phyloP scores from a whole-genome alignment of 1,140 invertebrate genomes.

The Globodera ellingtonae region DNA sequence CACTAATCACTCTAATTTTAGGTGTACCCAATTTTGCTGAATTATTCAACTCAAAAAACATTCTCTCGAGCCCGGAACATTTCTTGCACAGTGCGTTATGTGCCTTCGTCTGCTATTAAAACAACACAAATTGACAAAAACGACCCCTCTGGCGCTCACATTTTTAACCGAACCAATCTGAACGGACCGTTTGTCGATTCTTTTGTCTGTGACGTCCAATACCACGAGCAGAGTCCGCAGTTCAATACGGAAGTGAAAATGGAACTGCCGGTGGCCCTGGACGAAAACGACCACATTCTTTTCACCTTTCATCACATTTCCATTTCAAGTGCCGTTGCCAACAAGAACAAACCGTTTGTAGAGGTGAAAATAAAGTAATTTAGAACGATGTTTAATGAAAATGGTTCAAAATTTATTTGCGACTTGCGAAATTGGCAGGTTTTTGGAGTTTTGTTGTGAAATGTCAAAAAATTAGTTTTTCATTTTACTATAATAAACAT shows the following conservation, averaged over 20 bases:
- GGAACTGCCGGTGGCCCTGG: constrained; percentile 38
- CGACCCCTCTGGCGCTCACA: constrained; percentile 7
- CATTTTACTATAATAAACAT: constrained; percentile 1
- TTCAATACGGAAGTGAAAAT: constrained; percentile 51
- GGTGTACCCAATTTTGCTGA: constrained; percentile 45
- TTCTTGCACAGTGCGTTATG: constrained; percentile 31
- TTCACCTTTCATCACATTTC: constrained; percentile 50
- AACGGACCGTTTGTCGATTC: constrained; percentile 41
- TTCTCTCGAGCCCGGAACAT: constrained; percentile 52
- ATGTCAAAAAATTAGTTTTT: neutral
- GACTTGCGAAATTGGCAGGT: no score
- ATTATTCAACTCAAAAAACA: constrained; percentile 45
- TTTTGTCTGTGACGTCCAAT: constrained; percentile 42
- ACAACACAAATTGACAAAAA: neutral
- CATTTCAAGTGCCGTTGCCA: constrained; percentile 42
- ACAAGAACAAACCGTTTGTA: constrained; percentile 19
- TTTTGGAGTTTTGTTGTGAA: neutral
- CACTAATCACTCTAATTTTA: neutral
- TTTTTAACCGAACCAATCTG: constrained; percentile 39
- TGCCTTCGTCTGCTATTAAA: neutral
- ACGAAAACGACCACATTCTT: constrained; percentile 44
- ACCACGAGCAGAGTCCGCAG: constrained; percentile 52
- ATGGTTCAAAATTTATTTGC: no score
- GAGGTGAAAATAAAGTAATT: constrained; percentile 1
- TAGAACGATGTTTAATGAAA: no score